Conservation (phyloP, 2,113 vertebrate species). For the Stictonetta naevosa region DNA sequence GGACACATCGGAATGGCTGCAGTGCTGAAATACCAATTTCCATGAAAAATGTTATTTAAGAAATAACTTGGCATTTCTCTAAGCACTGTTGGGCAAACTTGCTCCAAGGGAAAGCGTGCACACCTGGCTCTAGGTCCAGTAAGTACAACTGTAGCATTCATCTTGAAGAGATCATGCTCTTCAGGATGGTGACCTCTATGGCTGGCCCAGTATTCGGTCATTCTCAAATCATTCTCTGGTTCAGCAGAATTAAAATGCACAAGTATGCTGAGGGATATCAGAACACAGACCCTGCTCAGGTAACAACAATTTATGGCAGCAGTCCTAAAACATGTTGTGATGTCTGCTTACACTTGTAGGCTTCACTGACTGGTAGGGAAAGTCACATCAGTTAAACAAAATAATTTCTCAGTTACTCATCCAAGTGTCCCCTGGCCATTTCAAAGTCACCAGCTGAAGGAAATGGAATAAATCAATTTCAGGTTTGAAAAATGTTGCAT, state of each 20-base stretch:
- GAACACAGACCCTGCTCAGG: background rate
- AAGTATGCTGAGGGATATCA: background rate
- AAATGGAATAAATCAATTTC: background rate
- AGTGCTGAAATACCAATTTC: background rate
- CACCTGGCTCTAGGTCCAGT: background rate
- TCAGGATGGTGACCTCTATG: accelerated
- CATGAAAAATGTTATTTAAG: background rate
- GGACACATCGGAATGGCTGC: background rate
- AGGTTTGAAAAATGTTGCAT: background rate
- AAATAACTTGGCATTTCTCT: background rate
- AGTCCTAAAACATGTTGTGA: background rate
- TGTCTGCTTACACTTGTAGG: background rate
- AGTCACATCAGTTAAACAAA: background rate
- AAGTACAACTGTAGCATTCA: background rate
- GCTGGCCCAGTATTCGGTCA: background rate
- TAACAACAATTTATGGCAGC: background rate
- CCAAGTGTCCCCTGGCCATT: background rate
- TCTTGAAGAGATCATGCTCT: background rate
- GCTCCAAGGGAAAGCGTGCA: background rate
- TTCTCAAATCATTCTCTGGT: background rate
- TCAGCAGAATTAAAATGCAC: background rate
- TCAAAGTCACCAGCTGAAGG: background rate
- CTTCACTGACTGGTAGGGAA: background rate
- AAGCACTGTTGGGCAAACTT: background rate
- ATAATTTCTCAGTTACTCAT: background rate